A percentile compares a stretch with the other conserved stretches of the same genome.
These are phyloP conservation scores for Drosophila borealis DNA, from an alignment of 2,888 invertebrate genomes.

Conservation along the genomic window DNA sequence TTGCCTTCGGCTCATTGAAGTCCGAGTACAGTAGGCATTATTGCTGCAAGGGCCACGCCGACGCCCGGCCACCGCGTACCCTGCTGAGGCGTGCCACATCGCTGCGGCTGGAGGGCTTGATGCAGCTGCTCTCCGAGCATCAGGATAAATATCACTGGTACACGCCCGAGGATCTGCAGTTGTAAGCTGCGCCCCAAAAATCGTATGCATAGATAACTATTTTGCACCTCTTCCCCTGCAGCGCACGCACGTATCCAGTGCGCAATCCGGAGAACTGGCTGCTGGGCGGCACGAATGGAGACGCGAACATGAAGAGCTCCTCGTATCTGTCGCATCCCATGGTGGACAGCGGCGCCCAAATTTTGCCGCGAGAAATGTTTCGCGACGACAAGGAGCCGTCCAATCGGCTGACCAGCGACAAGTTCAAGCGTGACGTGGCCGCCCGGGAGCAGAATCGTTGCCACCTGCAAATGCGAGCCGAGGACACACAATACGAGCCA, in stretches of 20 bases:
- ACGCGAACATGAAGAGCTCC: conserved; percentile 71
- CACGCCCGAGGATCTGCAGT: conserved; percentile 81
- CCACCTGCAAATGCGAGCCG: conserved; percentile 73
- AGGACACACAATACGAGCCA: conserved; percentile 62
- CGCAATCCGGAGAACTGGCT: conserved; percentile 80
- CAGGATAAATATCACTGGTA: conserved; percentile 83
- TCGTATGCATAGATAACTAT: not conserved
- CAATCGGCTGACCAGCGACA: conserved; percentile 62
- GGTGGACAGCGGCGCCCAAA: conserved; percentile 79
- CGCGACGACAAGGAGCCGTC: conserved; percentile 59
- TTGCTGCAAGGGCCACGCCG: conserved; percentile 54
- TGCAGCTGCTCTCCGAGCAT: conserved; percentile 83
- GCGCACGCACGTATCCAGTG: conserved; percentile 80
- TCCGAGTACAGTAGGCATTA: conserved; percentile 78
- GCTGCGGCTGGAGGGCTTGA: conserved; percentile 83
- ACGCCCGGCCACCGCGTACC: conserved; percentile 62
- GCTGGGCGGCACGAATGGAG: conserved; percentile 56
- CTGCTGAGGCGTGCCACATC: conserved; percentile 82
- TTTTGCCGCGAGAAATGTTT: conserved; percentile 81
- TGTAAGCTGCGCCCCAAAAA: conserved; percentile 54
- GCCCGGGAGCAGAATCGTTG: conserved; percentile 72
- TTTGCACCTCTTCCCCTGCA: conserved; percentile 21
- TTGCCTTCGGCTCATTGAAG: conserved; percentile 78
- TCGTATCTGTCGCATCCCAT: conserved; percentile 82
- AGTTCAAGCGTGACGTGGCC: conserved; percentile 69